phyloP scores from a whole-genome alignment of 1,140 invertebrate genomes.

The Tetragonula clypearis region DNA sequence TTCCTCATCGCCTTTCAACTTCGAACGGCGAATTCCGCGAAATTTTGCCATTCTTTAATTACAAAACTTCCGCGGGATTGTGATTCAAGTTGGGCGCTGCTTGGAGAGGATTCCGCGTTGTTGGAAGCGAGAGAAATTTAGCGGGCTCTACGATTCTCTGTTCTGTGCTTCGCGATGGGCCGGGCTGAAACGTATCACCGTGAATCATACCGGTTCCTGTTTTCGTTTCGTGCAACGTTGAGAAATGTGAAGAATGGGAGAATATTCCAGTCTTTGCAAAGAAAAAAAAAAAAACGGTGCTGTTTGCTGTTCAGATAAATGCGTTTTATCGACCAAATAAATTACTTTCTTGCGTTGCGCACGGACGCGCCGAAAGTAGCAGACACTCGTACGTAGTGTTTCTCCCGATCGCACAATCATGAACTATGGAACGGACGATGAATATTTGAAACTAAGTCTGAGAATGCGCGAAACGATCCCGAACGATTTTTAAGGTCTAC shows the following conservation, averaged over 20 bases:
- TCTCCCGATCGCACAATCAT: no score
- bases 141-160: neutral
- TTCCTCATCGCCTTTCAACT: neutral
- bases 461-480: no score
- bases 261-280: neutral
- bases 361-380: no score
- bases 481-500: no score
- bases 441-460: no score
- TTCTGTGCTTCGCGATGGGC: neutral
- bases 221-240: neutral
- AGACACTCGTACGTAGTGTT: no score
- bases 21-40: neutral
- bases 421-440: no score
- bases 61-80: neutral
- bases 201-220: constrained; percentile 1
- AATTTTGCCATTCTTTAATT: neutral
- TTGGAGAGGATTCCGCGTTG: no score
- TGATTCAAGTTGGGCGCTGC: neutral
- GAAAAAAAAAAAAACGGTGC: neutral
- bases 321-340: neutral
- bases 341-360: neutral
- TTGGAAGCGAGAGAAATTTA: neutral
- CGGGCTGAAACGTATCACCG: neutral
- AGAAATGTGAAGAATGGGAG: neutral
- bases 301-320: neutral